A percentile compares a stretch with the other conserved stretches of the same genome.
Evolutionary conservation across 37 sponge, comb jelly and placozoan genomes (phyloP).

Genomic region (Cliona cf. orientalis): DNA sequence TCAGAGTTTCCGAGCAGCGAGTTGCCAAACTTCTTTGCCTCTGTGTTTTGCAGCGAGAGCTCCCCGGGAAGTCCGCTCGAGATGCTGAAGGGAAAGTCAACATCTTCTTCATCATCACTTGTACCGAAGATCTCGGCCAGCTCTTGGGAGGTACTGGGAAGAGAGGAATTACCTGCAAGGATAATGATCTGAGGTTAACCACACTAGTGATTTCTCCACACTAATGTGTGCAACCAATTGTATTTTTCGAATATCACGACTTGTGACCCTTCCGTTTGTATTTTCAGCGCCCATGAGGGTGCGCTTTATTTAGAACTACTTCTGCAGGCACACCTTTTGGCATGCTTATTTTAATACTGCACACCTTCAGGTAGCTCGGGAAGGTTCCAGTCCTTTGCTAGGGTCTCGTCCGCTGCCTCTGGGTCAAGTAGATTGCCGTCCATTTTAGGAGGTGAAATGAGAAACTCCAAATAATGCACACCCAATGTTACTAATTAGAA

Average conservation of each 20-base stretch:
- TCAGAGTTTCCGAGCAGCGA: background rate
- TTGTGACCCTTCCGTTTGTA: too few species aligned
- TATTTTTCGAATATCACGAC: too few species aligned
- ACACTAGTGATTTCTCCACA: too few species aligned
- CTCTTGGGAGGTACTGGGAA: slow-evolving; percentile 42
- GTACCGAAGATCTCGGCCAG: slow-evolving; percentile 74
- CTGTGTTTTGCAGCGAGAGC: too few species aligned
- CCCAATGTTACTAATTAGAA: background rate
- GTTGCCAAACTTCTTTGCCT: too few species aligned
- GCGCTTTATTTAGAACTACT: slow-evolving; percentile 12
- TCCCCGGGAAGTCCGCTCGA: too few species aligned
- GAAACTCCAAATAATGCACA: background rate
- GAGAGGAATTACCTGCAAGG: slow-evolving; percentile 32
- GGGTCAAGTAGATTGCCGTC: slow-evolving; percentile 39
- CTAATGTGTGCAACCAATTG: too few species aligned
- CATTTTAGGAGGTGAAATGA: too few species aligned
- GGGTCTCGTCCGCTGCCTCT: slow-evolving; percentile 19
- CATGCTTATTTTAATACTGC: background rate
- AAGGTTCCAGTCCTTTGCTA: slow-evolving; percentile 41
- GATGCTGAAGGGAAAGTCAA: slow-evolving; percentile 40
- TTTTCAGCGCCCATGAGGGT: too few species aligned
- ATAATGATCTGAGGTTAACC: too few species aligned
- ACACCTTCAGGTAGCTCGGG: slow-evolving; percentile 48
- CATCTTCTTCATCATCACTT: slow-evolving; percentile 71
- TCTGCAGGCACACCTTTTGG: too few species aligned